Evolutionary conservation across 2,113 vertebrate genomes (phyloP).

Genomic region (Centropristis striata): DNA sequence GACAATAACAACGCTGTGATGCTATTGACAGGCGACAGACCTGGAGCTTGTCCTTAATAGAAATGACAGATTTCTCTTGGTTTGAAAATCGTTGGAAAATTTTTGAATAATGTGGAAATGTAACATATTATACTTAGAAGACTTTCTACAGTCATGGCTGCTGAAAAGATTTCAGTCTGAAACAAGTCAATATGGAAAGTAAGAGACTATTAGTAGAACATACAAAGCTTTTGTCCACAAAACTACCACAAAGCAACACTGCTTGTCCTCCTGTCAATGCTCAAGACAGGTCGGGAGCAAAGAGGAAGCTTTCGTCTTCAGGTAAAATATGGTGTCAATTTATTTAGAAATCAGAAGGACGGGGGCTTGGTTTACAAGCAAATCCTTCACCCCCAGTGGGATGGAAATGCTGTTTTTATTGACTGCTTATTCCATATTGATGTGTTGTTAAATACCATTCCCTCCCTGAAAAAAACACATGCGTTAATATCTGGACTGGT

Average conservation of each 20-base stretch:
- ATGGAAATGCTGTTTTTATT: conserved; percentile 50
- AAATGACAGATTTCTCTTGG: too few species aligned
- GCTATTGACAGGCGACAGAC: too few species aligned
- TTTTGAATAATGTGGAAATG: too few species aligned
- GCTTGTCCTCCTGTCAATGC: not conserved
- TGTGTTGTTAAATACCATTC: conserved; percentile 32
- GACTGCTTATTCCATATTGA: conserved; percentile 30
- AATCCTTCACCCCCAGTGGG: conserved; percentile 44
- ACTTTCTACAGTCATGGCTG: not conserved
- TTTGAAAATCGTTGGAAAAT: too few species aligned
- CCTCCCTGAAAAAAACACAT: conserved; percentile 1
- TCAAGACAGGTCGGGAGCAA: conserved; percentile 2
- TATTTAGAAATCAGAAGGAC: conserved; percentile 26
- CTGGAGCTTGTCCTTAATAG: too few species aligned
- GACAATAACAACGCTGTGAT: too few species aligned
- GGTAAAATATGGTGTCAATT: conserved; percentile 10
- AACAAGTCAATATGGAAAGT: not conserved
- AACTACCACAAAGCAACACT: not conserved
- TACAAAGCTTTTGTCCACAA: not conserved
- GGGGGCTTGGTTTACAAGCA: conserved; percentile 57
- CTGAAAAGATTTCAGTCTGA: not conserved
- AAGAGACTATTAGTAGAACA: too few species aligned
- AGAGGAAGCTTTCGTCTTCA: conserved; percentile 9
- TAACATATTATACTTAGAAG: too few species aligned
- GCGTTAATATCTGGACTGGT: not conserved